phyloP scores from a whole-genome alignment of 1,140 invertebrate species.

The Harlomillsia oculata region DNA sequence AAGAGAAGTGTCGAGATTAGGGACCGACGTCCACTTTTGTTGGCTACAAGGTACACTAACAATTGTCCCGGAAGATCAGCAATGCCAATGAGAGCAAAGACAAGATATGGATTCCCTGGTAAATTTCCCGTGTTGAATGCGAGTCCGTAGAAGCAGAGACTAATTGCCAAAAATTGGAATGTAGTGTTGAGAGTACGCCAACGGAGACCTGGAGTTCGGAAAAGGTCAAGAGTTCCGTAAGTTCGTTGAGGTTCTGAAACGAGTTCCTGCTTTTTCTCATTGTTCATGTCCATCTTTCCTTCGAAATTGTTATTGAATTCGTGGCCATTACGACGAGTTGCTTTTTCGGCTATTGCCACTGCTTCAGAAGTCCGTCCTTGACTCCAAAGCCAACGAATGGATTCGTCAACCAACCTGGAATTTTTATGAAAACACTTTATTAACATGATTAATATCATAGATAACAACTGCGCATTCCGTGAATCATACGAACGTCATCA shows the following conservation, averaged over 20 bases:
- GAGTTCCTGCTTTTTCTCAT: no score
- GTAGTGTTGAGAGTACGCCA: slow-evolving; percentile 70
- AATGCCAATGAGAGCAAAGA: slow-evolving; percentile 65
- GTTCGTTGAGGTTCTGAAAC: no score
- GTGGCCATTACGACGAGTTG: slow-evolving; percentile 56
- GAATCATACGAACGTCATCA: slow-evolving; percentile 36
- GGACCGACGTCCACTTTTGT: slow-evolving; percentile 58
- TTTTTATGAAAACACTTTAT: not conserved
- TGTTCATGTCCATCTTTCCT: not conserved
- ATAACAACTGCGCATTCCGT: no score
- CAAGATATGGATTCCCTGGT: slow-evolving; percentile 69
- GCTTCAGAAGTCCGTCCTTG: slow-evolving; percentile 61
- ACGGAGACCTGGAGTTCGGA: slow-evolving; percentile 66
- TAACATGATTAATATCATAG: no score
- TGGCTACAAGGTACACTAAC: slow-evolving; percentile 59
- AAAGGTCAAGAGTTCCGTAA: slow-evolving; percentile 48
- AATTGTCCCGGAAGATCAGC: slow-evolving; percentile 79
- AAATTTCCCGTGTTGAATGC: slow-evolving; percentile 64
- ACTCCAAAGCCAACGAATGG: slow-evolving; percentile 72
- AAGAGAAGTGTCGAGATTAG: slow-evolving; percentile 63
- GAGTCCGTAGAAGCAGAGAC: slow-evolving; percentile 55
- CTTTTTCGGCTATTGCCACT: slow-evolving; percentile 59
- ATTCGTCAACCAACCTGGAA: slow-evolving; percentile 65
- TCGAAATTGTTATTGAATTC: slow-evolving; percentile 28
- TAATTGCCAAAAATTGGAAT: slow-evolving; percentile 78